Evolutionary conservation across 2,113 vertebrate genomes (phyloP), one percentile per base, ranked within the genome.

Genomic region (Microtus montanus): DNA sequence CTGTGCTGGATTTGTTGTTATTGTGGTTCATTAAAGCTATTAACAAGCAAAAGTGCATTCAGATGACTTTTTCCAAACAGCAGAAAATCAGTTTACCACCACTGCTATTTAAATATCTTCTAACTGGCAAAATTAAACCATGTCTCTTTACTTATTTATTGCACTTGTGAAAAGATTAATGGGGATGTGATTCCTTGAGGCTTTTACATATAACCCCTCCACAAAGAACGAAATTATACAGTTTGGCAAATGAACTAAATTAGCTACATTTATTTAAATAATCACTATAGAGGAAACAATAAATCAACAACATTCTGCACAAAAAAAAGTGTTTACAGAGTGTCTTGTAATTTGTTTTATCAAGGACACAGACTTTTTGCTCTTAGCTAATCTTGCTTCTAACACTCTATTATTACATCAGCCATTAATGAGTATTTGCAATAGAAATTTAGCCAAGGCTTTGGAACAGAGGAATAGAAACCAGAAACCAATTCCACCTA

Each of bases 61-160:
- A 77, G 35, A 7, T 80, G 52, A 89, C 82, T 97, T 97, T 97
- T 90, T 93, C 33, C 77, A 96, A 80, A 28, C 70, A 86, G 90
- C 93, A 92, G 58, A 96, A 95, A 98, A 87, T 94, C 89, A 90
- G 79, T 97, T 97, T 97, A 96, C 93, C 96, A 93, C 91, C 73
- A 71, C 17, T 95, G 96, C 95, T 96, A 96, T 98, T 98, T 98
- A 97, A 98, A 96, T 96, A 97, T 97, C 96, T 98, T 94, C 96
- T 98, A 98, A 98, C 97, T 97, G 98, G 98, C 86, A 97, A 98
- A 98, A 98, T 98, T 98, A 98, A 98, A 98, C 98, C 87, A 96
- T 96, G 96, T 97, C 98, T 98, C 97, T 98, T 98, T 98, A 98
- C 98, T 98, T 98, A 98, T 98, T 98, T 98, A 98, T 98, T 98